Evolutionary conservation across 2,888 invertebrate genomes (phyloP), one percentile per base, ranked within the genome.

Genomic region (Chloroclysta siterata): DNA sequence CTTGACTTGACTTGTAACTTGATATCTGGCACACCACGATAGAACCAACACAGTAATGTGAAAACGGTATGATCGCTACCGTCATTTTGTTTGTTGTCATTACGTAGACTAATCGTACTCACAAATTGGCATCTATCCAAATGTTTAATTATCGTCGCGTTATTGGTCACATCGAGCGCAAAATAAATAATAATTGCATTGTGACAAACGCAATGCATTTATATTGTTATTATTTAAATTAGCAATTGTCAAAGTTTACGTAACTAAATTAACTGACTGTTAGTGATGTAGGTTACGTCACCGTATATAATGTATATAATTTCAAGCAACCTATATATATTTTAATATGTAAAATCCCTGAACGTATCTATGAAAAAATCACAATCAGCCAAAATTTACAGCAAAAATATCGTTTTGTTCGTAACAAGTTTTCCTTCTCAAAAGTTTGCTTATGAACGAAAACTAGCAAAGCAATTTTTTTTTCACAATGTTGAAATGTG

Each of bases 91-190:
- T 50, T 14, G 36, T 33, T 44, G n/a, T 41, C 48, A 54, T 33
- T 55, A 55, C 33, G 46, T 48, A 55, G 28, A 62, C 41, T 56
- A 56, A 61, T 52, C 47, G 55, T 33, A 63, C 59, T 73, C 70
- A 72, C 60, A 59, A 58, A 60, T 69, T 80, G 81, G 82, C 81
- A 69, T 66, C 70, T 68, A 76, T 78, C 80, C 82, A 82, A 84
- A 78, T 73, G 73, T 74, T 81, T 81, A 81, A 82, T 82, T 82
- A 76, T 74, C 75, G 72, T 74, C 75, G 72, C 78, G 77, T 77
- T 80, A 77, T 75, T 60, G 51, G 33, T 33, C 76, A 76, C 75
- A 72, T 64, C 53, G n/a, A 39, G 22, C 15, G 22, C 46, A 22
- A 47, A 44, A 17, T 29, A 44, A 50, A 54, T 50, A 17, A 54